Conservation (phyloP, 2,113 vertebrate genomes). For the Vimba vimba region DNA sequence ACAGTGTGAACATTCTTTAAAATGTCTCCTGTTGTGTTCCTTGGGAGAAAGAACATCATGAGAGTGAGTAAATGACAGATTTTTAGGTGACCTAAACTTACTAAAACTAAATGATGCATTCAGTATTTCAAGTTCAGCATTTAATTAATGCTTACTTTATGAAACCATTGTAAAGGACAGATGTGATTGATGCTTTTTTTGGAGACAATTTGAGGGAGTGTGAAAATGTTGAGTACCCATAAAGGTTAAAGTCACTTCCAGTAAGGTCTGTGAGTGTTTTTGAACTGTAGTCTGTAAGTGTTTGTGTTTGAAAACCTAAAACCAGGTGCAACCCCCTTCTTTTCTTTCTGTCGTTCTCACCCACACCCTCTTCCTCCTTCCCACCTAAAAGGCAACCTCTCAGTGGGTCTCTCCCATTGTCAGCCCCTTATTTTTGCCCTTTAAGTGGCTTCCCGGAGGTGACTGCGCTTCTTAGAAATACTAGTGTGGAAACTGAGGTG, state of each 20-base stretch:
- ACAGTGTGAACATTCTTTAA: neutral
- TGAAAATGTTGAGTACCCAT: slow-evolving; percentile 5
- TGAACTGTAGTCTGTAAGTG: slow-evolving; percentile 30
- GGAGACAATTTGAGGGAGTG: neutral
- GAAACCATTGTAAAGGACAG: slow-evolving; percentile 14
- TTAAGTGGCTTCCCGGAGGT: slow-evolving; percentile 45
- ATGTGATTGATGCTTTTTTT: slow-evolving; percentile 2
- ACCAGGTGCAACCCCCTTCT: slow-evolving; percentile 11
- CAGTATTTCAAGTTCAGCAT: neutral
- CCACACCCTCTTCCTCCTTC: slow-evolving; percentile 10
- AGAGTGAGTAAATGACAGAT: neutral
- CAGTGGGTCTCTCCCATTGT: slow-evolving; percentile 23
- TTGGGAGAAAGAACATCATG: neutral
- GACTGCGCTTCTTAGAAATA: slow-evolving; percentile 35
- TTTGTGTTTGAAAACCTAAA: slow-evolving; percentile 36
- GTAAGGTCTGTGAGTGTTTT: slow-evolving; percentile 43
- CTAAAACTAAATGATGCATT: neutral
- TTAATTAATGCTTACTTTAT: neutral
- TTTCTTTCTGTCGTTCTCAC: slow-evolving; percentile 40
- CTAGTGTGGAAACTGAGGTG: slow-evolving; percentile 41
- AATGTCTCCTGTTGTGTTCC: neutral
- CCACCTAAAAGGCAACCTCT: slow-evolving; percentile 20
- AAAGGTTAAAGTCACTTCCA: slow-evolving; percentile 54
- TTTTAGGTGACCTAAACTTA: neutral
- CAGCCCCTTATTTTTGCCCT: slow-evolving; percentile 28